Conservation (phyloP, 2,888 invertebrate species). For the Pherbina coryleti region DNA sequence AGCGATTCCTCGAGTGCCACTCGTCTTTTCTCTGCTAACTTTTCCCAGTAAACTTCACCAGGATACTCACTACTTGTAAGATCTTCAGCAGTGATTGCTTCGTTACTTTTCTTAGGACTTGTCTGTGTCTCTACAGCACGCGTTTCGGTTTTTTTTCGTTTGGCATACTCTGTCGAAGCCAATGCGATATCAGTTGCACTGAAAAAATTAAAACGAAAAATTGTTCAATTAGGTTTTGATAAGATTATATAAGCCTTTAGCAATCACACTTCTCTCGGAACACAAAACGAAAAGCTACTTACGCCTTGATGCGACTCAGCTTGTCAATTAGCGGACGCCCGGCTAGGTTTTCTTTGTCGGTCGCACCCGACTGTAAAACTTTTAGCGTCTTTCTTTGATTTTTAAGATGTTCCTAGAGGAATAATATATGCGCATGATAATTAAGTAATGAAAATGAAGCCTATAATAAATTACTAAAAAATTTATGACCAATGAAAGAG, state of each 20-base stretch:
- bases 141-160: constrained; percentile 68
- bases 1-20: constrained; percentile 80
- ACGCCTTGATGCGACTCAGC: constrained; percentile 72
- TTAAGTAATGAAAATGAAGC: constrained; percentile 20
- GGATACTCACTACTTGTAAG: constrained; percentile 78
- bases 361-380: constrained; percentile 79
- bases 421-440: not conserved
- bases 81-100: constrained; percentile 75
- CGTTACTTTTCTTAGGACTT: constrained; percentile 53
- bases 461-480: not conserved
- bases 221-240: not conserved
- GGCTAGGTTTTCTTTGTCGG: constrained; percentile 82
- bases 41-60: constrained; percentile 82
- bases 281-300: constrained; percentile 54
- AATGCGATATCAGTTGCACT: constrained; percentile 59
- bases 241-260: not conserved
- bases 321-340: constrained; percentile 75
- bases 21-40: constrained; percentile 80
- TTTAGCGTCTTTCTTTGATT: constrained; percentile 79
- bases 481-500: not conserved
- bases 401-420: constrained; percentile 72
- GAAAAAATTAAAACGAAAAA: constrained; percentile 35
- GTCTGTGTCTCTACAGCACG: constrained; percentile 69
- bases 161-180: constrained; percentile 67
- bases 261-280: not conserved